Conservation (phyloP, 2,113 vertebrate species). For the Dromaius novaehollandiae region DNA sequence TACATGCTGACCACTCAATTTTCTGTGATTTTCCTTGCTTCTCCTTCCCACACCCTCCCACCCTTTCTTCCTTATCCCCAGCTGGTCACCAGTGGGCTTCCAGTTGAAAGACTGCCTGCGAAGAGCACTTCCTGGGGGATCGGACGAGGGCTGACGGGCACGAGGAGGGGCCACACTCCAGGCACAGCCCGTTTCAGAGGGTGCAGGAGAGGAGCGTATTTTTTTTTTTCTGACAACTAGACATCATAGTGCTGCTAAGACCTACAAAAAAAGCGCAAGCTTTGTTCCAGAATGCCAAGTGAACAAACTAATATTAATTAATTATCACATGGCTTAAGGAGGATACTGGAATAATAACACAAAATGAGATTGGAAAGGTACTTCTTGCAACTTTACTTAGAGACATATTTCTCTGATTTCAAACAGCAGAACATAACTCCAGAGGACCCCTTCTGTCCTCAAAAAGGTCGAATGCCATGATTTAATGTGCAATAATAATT, state of each 20-base stretch:
- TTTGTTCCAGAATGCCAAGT: background rate
- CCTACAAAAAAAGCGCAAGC: background rate
- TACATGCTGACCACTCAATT: background rate
- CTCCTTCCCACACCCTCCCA: background rate
- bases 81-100: background rate
- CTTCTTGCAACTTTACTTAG: slow-evolving; percentile 40
- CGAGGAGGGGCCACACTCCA: no score
- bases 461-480: slow-evolving; percentile 36
- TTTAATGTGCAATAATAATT: slow-evolving; percentile 33
- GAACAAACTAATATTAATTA: slow-evolving; percentile 27
- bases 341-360: slow-evolving; percentile 21
- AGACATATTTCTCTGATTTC: background rate
- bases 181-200: no score
- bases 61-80: background rate
- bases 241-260: background rate
- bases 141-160: no score
- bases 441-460: background rate
- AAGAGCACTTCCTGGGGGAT: no score
- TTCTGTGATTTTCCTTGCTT: background rate
- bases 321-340: slow-evolving; percentile 39
- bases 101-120: background rate
- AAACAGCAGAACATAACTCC: background rate
- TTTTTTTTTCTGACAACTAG: background rate
- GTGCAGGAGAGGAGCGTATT: accelerated
- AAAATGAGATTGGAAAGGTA: slow-evolving; percentile 38